Percentiles rank a stretch among this genome's conserved stretches.
phyloP scores from a whole-genome alignment of 2,888 invertebrate species.

The Hartigia nigra region DNA sequence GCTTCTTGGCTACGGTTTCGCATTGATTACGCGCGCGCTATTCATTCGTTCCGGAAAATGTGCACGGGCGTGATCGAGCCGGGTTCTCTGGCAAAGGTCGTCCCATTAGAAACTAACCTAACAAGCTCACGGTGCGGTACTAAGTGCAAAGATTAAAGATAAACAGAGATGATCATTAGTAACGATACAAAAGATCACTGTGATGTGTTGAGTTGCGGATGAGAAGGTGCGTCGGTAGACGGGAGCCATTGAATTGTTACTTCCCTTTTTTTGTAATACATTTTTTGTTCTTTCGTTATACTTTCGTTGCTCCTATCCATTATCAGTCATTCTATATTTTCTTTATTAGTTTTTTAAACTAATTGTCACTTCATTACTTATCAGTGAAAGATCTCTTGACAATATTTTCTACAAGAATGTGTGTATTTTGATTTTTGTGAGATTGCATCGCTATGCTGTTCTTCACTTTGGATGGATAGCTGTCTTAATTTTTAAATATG shows the following conservation, averaged over 20 bases:
- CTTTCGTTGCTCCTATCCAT: background rate
- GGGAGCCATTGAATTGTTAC: background rate
- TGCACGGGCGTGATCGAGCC: background rate
- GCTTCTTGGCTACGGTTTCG: slow-evolving; percentile 35
- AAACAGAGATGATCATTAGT: background rate
- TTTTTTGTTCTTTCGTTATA: background rate
- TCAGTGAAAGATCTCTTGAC: background rate
- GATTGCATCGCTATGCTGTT: background rate
- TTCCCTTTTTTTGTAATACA: background rate
- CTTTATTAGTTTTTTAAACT: background rate
- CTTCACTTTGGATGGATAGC: background rate
- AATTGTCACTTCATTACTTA: background rate
- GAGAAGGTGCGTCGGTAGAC: background rate
- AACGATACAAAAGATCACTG: background rate
- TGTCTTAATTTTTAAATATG: background rate
- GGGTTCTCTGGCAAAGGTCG: slow-evolving; percentile 28
- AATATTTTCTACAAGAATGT: background rate
- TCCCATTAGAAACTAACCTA: slow-evolving; percentile 47
- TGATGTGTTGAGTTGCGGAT: background rate
- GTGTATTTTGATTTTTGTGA: background rate
- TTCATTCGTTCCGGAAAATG: slow-evolving; percentile 35
- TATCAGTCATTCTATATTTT: background rate
- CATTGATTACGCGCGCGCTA: slow-evolving; percentile 28
- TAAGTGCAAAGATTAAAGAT: background rate
- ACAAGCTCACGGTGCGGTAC: background rate